Evolutionary conservation across 2,888 invertebrate species (phyloP).

Genomic region (Scaptomyza cyrtandrae): DNA sequence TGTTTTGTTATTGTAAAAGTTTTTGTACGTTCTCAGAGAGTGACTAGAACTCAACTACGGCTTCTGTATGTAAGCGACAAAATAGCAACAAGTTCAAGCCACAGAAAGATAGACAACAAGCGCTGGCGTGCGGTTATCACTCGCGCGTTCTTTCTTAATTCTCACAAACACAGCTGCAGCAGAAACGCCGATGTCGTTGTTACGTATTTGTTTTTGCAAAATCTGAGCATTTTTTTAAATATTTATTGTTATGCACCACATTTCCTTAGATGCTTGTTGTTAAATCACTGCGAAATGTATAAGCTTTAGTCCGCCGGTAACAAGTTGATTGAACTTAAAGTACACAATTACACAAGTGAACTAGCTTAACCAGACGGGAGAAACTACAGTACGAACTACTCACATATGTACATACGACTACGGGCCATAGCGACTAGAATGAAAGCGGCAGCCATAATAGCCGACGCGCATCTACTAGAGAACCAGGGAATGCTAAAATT

Average conservation of each 20-base stretch:
- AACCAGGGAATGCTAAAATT: conserved; percentile 46
- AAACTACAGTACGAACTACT: conserved; percentile 44
- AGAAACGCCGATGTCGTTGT: conserved; percentile 51
- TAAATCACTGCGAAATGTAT: conserved; percentile 31
- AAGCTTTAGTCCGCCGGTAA: conserved; percentile 36
- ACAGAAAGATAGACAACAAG: neutral
- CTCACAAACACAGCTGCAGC: conserved; percentile 34
- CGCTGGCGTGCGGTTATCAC: conserved; percentile 60
- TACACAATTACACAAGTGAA: conserved; percentile 20
- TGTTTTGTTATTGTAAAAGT: conserved; percentile 40
- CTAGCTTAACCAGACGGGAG: conserved; percentile 37
- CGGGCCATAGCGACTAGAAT: conserved; percentile 63
- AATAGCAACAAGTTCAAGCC: conserved; percentile 46
- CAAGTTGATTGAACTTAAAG: conserved; percentile 69
- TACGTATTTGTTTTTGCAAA: conserved; percentile 76
- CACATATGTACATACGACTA: conserved; percentile 43
- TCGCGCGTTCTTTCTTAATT: conserved; percentile 35
- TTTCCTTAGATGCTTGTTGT: conserved; percentile 3
- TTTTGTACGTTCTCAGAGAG: conserved; percentile 40
- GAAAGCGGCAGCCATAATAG: conserved; percentile 57
- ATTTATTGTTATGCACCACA: conserved; percentile 15
- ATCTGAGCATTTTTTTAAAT: conserved; percentile 47
- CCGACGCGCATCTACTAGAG: conserved; percentile 34
- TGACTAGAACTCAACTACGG: conserved; percentile 75
- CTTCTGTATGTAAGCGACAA: conserved; percentile 65